Base-by-base conservation (phyloP, 2,797 vertebrate genomes). In the Karalla daura region DNA sequence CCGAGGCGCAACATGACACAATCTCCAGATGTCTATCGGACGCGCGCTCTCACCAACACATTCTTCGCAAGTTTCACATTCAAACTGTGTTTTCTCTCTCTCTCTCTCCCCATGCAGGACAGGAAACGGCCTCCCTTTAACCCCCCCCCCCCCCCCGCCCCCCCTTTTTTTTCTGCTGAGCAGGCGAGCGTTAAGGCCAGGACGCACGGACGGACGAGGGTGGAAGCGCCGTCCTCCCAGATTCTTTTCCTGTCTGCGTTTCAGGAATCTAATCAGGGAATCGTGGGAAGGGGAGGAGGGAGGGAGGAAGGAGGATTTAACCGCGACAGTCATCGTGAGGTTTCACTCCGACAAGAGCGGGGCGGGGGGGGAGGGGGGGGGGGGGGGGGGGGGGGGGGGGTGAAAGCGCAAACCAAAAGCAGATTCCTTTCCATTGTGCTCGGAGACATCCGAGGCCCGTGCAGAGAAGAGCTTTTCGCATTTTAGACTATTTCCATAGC, bases 171-270 rank as follows among this genome's bases (percentile, higher is more conserved):
- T 30, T 40, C 47, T 35, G 15, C 49, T 59, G 56, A 63, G 58
- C 21, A 53, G 43, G 51, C 60, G 32, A 39, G 63, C 28, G 37
- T 69, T 69, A 70, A 76, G 61, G 73, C 3, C 20, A 72, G n/a
- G 53, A 75, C 37, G 14, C 46, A 70, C 78, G 47, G 54, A 75
- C 55, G 64, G 68, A 76, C 36, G n/a, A 9, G 63, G 25, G 43
- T 63, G 43, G 46, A 77, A 63, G 62, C 39, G 75, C 35, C 58
- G 45, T 66, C 53, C 60, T 74, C 43, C 65, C 58, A 69, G 75
- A 83, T 76, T 77, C 37, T 83, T 83, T 86, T 80, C 79, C 77
- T 73, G 78, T 83, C 52, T 80, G 68, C 61, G 72, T 81, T 80
- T 84, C 63, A 86, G 59, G 59, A 84, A 79, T 84, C 76, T 80